phyloP scores from a whole-genome alignment of 2,797 vertebrate genomes.

The Falco cherrug region DNA sequence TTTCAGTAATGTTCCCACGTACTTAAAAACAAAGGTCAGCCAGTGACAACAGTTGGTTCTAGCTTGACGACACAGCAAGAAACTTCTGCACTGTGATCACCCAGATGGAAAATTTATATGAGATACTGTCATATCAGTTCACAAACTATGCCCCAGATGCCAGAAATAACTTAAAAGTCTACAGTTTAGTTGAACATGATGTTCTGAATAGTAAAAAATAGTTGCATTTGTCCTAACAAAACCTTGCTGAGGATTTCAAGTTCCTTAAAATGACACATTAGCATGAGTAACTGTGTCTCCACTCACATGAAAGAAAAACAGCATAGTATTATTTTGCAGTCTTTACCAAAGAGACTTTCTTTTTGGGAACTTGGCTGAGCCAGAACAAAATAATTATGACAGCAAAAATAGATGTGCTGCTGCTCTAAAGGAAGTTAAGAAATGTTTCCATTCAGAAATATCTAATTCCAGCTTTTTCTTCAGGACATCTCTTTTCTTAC shows the following conservation, averaged over 20 bases:
- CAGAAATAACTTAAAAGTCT: slow-evolving; percentile 71
- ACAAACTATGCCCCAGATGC: slow-evolving; percentile 57
- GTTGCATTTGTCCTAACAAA: slow-evolving; percentile 51
- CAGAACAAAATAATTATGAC: not conserved
- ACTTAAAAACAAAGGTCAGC: slow-evolving; percentile 76
- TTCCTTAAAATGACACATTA: slow-evolving; percentile 28
- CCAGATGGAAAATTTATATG: slow-evolving; percentile 74
- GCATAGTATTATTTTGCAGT: not conserved
- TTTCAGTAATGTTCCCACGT: slow-evolving; percentile 76
- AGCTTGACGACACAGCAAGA: slow-evolving; percentile 64
- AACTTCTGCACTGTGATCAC: slow-evolving; percentile 57
- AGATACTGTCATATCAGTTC: slow-evolving; percentile 65
- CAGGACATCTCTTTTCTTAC: not conserved
- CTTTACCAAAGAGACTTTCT: not conserved
- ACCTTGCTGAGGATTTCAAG: not conserved
- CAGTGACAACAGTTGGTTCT: slow-evolving; percentile 72
- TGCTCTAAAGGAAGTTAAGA: not conserved
- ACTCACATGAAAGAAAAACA: not conserved
- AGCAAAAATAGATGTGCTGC: not conserved
- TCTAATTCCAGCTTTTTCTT: not conserved
- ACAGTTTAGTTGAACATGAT: slow-evolving; percentile 71
- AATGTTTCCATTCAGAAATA: not conserved
- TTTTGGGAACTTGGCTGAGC: not conserved
- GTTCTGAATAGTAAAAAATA: slow-evolving; percentile 65
- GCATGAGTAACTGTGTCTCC: not conserved